phyloP scores from a whole-genome alignment of 2,888 invertebrate species.

The Imbricaverruca yamaguchii region DNA sequence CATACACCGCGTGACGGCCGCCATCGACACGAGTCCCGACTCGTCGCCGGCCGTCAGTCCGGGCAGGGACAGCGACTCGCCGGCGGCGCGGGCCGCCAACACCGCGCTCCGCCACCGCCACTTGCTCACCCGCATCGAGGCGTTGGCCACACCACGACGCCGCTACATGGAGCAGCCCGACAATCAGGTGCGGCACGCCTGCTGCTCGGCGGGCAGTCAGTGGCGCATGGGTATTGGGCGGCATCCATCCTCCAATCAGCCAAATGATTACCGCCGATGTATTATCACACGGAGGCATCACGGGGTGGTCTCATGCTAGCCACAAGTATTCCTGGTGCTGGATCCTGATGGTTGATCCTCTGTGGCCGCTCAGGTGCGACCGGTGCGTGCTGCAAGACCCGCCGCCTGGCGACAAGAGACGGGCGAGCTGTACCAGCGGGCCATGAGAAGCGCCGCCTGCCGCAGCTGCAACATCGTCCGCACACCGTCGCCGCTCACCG shows the following conservation, averaged over 20 bases:
- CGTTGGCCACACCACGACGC: slow-evolving; percentile 3
- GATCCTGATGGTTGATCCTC: too few species aligned
- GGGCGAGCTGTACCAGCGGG: slow-evolving; percentile 6
- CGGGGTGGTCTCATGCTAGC: too few species aligned
- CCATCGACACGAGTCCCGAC: slow-evolving; percentile 5
- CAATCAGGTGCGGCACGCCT: neutral
- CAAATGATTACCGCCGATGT: too few species aligned
- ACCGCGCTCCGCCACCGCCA: neutral
- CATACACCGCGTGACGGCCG: slow-evolving; percentile 15
- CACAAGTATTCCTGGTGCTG: too few species aligned
- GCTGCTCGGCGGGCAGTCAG: too few species aligned
- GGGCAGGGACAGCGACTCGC: neutral
- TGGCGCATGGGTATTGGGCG: too few species aligned
- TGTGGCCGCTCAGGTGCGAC: too few species aligned
- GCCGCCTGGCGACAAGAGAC: neutral
- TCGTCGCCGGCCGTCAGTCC: slow-evolving; percentile 6
- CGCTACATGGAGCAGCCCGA: slow-evolving; percentile 7
- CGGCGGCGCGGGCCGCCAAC: neutral
- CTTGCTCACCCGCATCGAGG: slow-evolving; percentile 4
- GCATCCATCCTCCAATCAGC: too few species aligned
- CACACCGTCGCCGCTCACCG: neutral
- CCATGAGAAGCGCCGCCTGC: slow-evolving; percentile 12
- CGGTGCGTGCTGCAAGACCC: too few species aligned
- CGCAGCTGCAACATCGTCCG: slow-evolving; percentile 5
- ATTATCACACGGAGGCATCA: too few species aligned